Evolutionary conservation across 2,113 vertebrate species (phyloP).

Genomic region (Melanerpes aurifrons): DNA sequence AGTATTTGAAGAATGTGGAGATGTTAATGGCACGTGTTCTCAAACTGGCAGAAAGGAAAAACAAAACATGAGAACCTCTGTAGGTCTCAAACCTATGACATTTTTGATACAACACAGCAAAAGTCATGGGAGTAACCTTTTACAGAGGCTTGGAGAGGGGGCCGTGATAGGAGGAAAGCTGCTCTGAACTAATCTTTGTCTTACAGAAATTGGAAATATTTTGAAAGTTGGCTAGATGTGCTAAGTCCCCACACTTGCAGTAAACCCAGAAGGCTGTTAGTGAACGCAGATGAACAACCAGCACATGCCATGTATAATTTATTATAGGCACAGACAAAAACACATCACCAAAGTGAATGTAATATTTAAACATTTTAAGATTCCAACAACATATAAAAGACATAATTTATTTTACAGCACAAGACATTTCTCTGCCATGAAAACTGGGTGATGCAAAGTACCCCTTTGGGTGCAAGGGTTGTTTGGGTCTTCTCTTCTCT

Average conservation of each 20-base stretch:
- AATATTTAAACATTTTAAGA: constrained; percentile 62
- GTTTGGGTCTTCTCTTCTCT: background rate
- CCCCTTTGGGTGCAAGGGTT: background rate
- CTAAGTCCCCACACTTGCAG: constrained; percentile 11
- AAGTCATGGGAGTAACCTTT: background rate
- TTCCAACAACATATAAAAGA: constrained; percentile 6
- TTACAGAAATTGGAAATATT: background rate
- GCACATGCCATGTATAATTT: constrained; percentile 11
- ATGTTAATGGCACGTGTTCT: background rate
- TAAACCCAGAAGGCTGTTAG: constrained; percentile 18
- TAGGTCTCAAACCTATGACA: background rate
- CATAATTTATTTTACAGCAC: constrained; percentile 76
- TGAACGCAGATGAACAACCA: background rate
- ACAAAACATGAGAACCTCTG: background rate
- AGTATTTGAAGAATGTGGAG: background rate
- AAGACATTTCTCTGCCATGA: background rate
- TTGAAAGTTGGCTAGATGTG: background rate
- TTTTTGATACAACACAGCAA: background rate
- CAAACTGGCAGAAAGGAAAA: background rate
- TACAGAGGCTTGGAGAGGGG: background rate
- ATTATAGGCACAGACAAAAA: constrained; percentile 17
- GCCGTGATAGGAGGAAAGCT: background rate
- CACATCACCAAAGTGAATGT: constrained; percentile 54
- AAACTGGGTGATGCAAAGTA: background rate
- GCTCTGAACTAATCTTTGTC: constrained; percentile 47